Percentiles rank a stretch among this genome's conserved stretches.
These are phyloP conservation scores for Drosophila willistoni DNA, from an alignment of 1,140 invertebrate genomes.

Conservation along the genomic window DNA sequence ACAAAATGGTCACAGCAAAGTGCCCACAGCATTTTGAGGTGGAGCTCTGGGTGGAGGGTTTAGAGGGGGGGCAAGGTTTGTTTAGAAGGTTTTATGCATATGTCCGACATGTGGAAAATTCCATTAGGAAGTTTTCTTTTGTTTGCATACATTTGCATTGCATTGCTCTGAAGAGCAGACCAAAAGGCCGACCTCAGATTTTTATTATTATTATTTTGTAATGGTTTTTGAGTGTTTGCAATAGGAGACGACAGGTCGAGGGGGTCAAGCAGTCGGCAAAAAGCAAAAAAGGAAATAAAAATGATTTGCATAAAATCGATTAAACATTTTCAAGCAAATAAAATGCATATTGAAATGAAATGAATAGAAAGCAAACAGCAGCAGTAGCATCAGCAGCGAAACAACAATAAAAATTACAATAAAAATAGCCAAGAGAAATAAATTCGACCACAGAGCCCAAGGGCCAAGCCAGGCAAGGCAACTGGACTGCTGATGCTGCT, in stretches of 20 bases:
- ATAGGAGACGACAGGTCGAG: slow-evolving; percentile 6
- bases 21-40: slow-evolving; percentile 39
- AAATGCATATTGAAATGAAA: slow-evolving; percentile 73
- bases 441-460: background rate
- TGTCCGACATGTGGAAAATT: slow-evolving; percentile 79
- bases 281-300: slow-evolving; percentile 54
- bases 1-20: slow-evolving; percentile 60
- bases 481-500: slow-evolving; percentile 2
- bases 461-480: background rate
- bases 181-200: slow-evolving; percentile 36
- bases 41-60: background rate
- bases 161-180: slow-evolving; percentile 31
- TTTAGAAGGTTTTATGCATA: slow-evolving; percentile 79
- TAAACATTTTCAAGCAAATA: slow-evolving; percentile 70
- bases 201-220: slow-evolving; percentile 80
- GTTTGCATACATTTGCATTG: slow-evolving; percentile 78
- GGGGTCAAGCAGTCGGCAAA: background rate
- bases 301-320: slow-evolving; percentile 80
- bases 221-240: slow-evolving; percentile 76
- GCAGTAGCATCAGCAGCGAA: slow-evolving; percentile 18
- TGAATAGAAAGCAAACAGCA: slow-evolving; percentile 60
- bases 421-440: slow-evolving; percentile 2
- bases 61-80: slow-evolving; percentile 41
- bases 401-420: slow-evolving; percentile 24
- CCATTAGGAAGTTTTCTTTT: slow-evolving; percentile 79